Evolutionary conservation across 2,888 invertebrate genomes (phyloP), one percentile per base, ranked within the genome.

Genomic region (Cheilosia variabilis): DNA sequence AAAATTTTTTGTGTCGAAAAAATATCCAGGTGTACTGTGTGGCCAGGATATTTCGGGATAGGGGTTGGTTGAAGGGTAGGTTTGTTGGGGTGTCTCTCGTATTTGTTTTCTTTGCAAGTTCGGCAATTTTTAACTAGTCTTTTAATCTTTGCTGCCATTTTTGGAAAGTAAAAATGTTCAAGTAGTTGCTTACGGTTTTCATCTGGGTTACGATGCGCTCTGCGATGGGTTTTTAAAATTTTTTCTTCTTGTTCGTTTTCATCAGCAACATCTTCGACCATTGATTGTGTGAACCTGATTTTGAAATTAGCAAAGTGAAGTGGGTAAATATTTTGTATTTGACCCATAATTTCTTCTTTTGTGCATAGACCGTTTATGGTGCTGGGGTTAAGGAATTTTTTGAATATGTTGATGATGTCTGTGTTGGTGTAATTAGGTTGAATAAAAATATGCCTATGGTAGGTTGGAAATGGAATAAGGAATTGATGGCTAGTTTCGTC

Each of bases 101-200:
- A n/a, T n/a, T n/a, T n/a, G n/a, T n/a, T n/a, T n/a, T n/a, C n/a
- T n/a, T n/a, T n/a, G n/a, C n/a, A n/a, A 24, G 50, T 71, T 57
- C 27, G 41, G 53, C 81, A 76, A 43, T 71, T 75, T 53, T 76
- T 76, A 1, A 76, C 63, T 53, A 71, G 24, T 58, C 50, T 41
- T 50, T 76, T 81, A 22, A 75, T 62, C 19, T 81, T 75, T 27
- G 69, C 55, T 53, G 62, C 55, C 69, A 81, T 81, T 62, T 57
- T 60, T 13, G 81, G 75, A 41, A 75, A 75, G 27, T 81, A 69
- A 50, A 60, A 81, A 22, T 75, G 24, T 60, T 75, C 63, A 19
- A 57, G 17, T 10, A 69, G 27, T 52, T 71, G 71, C 7, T 58
- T 47, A 1, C 50, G 13, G 55, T 69, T 75, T 69, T 81, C 75